Conservation (phyloP, 35 echinoderm and acorn worm genomes). For the Hemicentrotus pulcherrimus region DNA sequence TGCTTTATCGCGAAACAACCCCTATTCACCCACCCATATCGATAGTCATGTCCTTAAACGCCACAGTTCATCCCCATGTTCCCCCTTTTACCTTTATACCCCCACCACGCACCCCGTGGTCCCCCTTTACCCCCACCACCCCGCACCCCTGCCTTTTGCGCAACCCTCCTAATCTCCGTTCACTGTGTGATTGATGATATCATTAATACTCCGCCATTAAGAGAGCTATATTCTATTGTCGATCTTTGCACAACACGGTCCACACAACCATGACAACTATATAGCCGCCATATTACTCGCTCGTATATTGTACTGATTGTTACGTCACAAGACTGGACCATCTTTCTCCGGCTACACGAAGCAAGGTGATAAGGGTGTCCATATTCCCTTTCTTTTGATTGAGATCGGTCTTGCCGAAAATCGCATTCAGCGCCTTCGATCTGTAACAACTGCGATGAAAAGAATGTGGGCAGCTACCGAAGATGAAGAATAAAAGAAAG, state of each 20-base stretch:
- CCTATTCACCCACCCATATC: no score
- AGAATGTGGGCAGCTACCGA: neutral
- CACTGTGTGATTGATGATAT: neutral
- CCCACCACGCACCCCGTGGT: no score
- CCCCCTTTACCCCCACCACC: neutral
- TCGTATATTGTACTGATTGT: neutral
- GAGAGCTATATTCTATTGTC: neutral
- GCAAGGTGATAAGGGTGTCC: neutral
- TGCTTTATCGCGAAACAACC: no score
- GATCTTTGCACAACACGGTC: no score
- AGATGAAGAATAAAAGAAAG: neutral
- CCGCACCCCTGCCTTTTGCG: neutral
- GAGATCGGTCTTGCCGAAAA: slow-evolving; percentile 6
- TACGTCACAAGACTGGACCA: neutral
- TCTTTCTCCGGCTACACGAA: neutral
- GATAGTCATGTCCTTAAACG: no score
- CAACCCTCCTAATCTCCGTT: neutral
- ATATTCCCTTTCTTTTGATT: neutral
- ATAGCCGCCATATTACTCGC: neutral
- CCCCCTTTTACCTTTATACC: neutral
- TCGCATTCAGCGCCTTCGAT: slow-evolving; percentile 10
- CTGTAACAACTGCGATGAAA: neutral
- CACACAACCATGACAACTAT: neutral
- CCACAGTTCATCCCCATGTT: neutral
- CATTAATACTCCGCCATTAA: neutral